A percentile compares a stretch with the other conserved stretches of the same genome.
These are phyloP conservation scores for Microcebus tavaratra DNA, from an alignment of 2,113 vertebrate genomes.

Conservation along the genomic window DNA sequence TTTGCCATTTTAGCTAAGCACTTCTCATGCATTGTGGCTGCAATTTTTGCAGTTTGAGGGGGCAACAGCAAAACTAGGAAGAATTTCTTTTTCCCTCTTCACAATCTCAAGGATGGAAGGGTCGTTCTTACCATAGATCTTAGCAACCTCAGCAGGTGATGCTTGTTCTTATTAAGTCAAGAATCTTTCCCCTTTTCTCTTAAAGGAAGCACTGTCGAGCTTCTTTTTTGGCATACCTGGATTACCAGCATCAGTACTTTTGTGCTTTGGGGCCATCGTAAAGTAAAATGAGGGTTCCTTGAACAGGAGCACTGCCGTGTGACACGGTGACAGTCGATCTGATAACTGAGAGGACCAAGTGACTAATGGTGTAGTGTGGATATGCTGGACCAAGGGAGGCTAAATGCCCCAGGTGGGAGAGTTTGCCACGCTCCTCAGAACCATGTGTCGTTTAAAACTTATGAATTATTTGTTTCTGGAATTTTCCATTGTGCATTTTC, in stretches of 20 bases:
- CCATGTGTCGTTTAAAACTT: background rate
- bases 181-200: background rate
- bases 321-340: background rate
- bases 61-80: background rate
- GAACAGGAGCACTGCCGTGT: background rate
- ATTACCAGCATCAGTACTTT: background rate
- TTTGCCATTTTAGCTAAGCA: background rate
- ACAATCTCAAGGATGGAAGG: background rate
- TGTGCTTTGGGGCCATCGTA: background rate
- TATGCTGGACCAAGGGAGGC: background rate
- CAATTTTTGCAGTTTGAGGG: background rate
- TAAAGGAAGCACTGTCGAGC: background rate
- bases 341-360: background rate
- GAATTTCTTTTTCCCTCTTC: background rate
- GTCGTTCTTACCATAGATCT: background rate
- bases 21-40: background rate
- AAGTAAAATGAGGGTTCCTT: background rate
- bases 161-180: background rate
- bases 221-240: background rate
- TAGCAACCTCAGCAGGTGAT: background rate
- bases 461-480: background rate
- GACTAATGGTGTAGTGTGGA: background rate
- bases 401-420: background rate
- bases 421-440: background rate
- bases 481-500: background rate